Base-by-base conservation (phyloP, 2,888 invertebrate genomes). In the Ernsta delagoae region DNA sequence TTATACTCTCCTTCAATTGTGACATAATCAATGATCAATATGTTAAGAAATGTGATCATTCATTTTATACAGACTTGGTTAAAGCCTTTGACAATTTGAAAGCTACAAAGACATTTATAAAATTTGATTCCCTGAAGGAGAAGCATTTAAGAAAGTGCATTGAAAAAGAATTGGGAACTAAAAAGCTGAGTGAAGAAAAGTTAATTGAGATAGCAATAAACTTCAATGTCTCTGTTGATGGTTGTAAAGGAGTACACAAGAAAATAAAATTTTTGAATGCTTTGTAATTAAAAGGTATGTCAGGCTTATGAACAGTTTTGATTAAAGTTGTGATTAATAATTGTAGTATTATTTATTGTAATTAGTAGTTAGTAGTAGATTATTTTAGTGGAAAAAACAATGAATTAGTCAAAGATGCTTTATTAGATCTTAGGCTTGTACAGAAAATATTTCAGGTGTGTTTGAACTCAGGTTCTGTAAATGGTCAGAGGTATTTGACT, bases 241-340 rank as follows among this genome's bases (percentile, higher is more conserved):
- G 93, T 36, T 93, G 93, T 77, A 94, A 93, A 86, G 87, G 91
- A 74, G 92, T 93, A 41, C 79, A 90, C 72, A 84, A 82, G 66
- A 93, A 90, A 82, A 85, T 92, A 67, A 90, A 88, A 71, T 82
- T 87, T 73, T 75, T 90, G 74, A 85, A 80, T 76, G 73, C 78
- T 67, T 16, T 59, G n/a, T 83, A 72, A 69, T 12, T 69, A 36
- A 70, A 69, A 73, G 71, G 73, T 75, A 72, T 73, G 54, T 34
- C 43, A 68, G 61, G 4, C 31, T 61, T 16, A 63, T 16, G 16
- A 16, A 50, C 16, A 12, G n/a, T 12, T 54, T 63, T 59, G 43
- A 70, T 64, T 71, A 70, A 72, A 70, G 41, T 56, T 63, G 11
- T 67, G 12, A 68, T 45, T 53, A 41, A 8, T 41, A 70, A 59